Evolutionary conservation across 2,113 vertebrate genomes (phyloP), one percentile per base, ranked within the genome.

Genomic region (Chionodraco myersi): DNA sequence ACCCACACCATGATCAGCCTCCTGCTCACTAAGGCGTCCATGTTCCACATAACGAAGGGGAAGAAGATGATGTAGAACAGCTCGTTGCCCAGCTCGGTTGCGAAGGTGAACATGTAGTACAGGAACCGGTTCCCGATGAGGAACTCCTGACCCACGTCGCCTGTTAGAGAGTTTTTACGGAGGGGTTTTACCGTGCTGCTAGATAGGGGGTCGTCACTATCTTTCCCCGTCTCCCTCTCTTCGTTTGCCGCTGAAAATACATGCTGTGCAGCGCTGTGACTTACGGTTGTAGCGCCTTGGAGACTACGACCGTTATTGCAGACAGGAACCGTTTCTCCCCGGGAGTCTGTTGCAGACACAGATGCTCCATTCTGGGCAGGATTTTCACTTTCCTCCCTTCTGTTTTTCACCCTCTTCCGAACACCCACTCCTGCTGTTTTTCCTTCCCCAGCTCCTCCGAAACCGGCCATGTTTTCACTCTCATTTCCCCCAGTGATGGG

Each of bases 81-180:
- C 89, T 99, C 98, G 87, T 99, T 99, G 84, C 98, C 98, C 87
- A 99, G 93, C 74, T 98, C 98, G 11, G 98, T 98, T 53, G 97
- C 98, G 26, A 98, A 85, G 41, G 95, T 94, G 95, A 99, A 99
- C n/a, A 97, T 82, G 90, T 96, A 99, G 90, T 94, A 98, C 26
- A 99, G 90, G 44, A 96, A 89, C 69, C 90, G 94, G 94, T 96
- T 98, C 62, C 94, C 87, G 84, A 96, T 95, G 26, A 92, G 65
- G 92, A 96, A 96, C 93, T 96, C 94, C 83, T 96, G 96, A 1
- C 95, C 95, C 15, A 67, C 87, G 56, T 97, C 97, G 10, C 92
- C 96, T 0, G 97, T 97, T 7, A 99, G 95, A 0, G 98, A 99
- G 93, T 99, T 99, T 75, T 93, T 96, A 3, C 98, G 97, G 57